Evolutionary conservation across 2,797 vertebrate genomes (phyloP).

Genomic region (Peromyscus attwateri): DNA sequence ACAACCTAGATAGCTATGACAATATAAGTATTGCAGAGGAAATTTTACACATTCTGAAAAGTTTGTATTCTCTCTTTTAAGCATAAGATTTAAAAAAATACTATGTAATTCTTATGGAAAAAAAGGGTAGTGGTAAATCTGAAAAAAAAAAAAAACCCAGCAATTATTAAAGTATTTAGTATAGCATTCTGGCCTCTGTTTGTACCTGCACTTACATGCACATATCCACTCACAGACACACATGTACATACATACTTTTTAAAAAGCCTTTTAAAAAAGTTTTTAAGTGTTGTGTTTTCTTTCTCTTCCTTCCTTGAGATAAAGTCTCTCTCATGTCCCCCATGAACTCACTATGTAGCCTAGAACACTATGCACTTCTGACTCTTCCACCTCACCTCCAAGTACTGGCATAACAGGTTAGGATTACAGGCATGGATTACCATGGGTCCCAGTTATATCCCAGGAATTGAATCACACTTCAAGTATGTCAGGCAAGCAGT

Average conservation of each 20-base stretch:
- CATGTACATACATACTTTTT: background rate
- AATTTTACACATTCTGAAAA: constrained; percentile 73
- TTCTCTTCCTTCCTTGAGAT: too few relatives aligned
- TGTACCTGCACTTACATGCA: background rate
- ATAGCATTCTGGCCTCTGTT: background rate
- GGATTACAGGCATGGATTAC: background rate
- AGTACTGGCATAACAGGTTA: background rate
- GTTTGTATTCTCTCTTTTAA: constrained; percentile 42
- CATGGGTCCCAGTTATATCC: background rate
- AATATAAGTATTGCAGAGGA: background rate
- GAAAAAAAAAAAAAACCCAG: background rate
- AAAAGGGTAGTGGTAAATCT: background rate
- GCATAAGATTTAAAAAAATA: constrained; percentile 13
- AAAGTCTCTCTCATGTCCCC: background rate
- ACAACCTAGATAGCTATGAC: constrained; percentile 58
- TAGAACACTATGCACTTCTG: background rate
- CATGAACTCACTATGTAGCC: background rate
- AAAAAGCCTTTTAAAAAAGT: background rate
- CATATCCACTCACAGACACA: background rate
- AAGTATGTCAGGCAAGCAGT: background rate
- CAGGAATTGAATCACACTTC: background rate
- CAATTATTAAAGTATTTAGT: background rate
- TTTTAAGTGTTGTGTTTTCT: background rate
- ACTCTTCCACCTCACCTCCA: background rate
- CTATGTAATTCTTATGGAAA: background rate